These are phyloP conservation scores for Semnornis frantzii DNA, from an alignment of 2,113 vertebrate species.

Conservation along the genomic window DNA sequence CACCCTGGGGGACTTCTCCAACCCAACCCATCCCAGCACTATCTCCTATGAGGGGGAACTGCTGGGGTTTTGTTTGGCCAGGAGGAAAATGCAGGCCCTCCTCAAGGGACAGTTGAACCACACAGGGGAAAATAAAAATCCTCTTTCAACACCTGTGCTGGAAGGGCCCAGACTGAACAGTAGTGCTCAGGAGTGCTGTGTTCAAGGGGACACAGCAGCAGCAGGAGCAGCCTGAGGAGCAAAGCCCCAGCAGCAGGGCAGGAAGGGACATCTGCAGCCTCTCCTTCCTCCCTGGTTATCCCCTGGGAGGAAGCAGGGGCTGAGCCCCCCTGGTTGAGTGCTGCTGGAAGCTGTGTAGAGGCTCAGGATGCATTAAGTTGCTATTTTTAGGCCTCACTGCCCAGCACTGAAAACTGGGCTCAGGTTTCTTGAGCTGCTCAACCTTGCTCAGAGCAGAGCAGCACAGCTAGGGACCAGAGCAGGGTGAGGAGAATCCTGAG, in stretches of 20 bases:
- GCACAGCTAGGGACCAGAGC: not conserved
- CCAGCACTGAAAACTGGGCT: not conserved
- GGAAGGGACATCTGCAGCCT: not conserved
- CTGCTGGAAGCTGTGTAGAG: conserved; percentile 30
- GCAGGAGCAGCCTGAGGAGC: not conserved
- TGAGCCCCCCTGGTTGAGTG: conserved; percentile 35
- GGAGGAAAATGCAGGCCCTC: too few relatives aligned
- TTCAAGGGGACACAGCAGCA: not conserved
- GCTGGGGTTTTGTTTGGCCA: too few relatives aligned
- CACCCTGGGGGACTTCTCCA: too few relatives aligned
- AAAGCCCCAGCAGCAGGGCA: not conserved
- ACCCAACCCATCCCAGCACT: too few relatives aligned
- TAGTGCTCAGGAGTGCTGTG: too few relatives aligned
- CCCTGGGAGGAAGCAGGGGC: not conserved
- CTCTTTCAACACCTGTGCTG: not conserved
- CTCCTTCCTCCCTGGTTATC: not conserved
- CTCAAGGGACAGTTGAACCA: too few relatives aligned
- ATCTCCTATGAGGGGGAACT: too few relatives aligned
- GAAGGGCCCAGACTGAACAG: too few relatives aligned
- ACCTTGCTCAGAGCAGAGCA: not conserved
- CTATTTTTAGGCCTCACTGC: conserved; percentile 43
- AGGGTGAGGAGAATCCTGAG: not conserved
- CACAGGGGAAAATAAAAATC: not conserved
- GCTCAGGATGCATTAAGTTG: conserved; percentile 28
- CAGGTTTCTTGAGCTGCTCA: conserved; percentile 6